Base-by-base conservation (phyloP, 2,888 invertebrate genomes). In the Smittia sp. region DNA sequence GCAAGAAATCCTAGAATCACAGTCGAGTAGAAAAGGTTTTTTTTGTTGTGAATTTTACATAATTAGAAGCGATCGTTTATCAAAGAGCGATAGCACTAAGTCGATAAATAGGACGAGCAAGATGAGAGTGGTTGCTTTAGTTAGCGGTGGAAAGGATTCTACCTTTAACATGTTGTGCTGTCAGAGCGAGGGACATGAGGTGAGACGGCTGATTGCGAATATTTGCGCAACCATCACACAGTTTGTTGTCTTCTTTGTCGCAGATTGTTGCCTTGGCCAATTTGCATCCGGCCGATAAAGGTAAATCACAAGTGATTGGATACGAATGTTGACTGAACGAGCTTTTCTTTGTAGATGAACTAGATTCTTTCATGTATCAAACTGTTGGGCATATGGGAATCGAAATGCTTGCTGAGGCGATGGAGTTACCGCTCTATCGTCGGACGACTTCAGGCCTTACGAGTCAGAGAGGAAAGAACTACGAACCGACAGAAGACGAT, bases 101-200 rank as follows among this genome's bases (percentile, higher is more conserved):
- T 4, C 54, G n/a, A 25, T 24, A 32, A 9, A 62, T 63, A 72
- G 38, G n/a, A 24, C 58, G 22, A 58, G 18, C 65, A 88, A 85
- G 81, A 94, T 94, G 94, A 91, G 88, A 85, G 92, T 92, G 77
- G 92, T 93, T 78, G 94, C 93, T 76, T 85, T 95, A 83, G 88
- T 95, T 77, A 98, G 98, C 84, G 99, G 99, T 78, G 99, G 99
- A 78, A 99, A 99, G 85, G 99, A 99, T 85, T 98, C 98, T 85
- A 96, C 96, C 84, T 99, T 93, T 85, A 98, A 98, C 83, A 93
- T 99, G 92, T 91, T 98, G 91, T 94, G 97, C 86, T 98, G 97
- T 84, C 89, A 96, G 77, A 91, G 92, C 77, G 94, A 96, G 80
- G 98, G 98, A 70, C 98, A 99, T 84, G 79, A 83, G 72, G 72